These are phyloP conservation scores for Cebidichthys violaceus DNA, from an alignment of 2,113 vertebrate genomes.

Conservation along the genomic window DNA sequence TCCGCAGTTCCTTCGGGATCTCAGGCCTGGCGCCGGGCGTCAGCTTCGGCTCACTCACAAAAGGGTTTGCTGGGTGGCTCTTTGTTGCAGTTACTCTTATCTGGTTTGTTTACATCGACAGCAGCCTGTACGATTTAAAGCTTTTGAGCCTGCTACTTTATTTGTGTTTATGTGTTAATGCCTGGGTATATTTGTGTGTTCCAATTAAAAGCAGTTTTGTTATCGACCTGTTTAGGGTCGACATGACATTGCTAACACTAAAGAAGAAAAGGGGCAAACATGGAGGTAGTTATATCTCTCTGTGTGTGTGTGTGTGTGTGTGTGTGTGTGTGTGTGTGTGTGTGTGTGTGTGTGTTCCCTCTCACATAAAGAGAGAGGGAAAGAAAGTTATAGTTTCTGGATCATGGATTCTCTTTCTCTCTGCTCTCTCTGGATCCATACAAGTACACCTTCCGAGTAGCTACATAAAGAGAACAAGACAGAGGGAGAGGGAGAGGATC, in stretches of 20 bases:
- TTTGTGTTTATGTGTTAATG: conserved; percentile 15
- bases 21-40: no score
- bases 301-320: not conserved
- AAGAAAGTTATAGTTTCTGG: conserved; percentile 4
- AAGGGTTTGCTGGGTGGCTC: not conserved
- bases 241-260: conserved; percentile 29
- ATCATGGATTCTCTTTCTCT: conserved; percentile 22
- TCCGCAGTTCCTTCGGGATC: no score
- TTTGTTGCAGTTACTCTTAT: conserved; percentile 6
- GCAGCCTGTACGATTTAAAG: conserved; percentile 15
- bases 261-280: conserved; percentile 6
- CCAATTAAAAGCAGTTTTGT: conserved; percentile 39
- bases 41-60: no score
- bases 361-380: not conserved
- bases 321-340: no score
- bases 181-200: conserved; percentile 12
- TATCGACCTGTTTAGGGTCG: conserved; percentile 28
- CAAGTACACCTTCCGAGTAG: conserved; percentile 36
- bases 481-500: not conserved
- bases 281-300: not conserved
- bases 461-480: conserved; percentile 11
- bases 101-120: conserved; percentile 16
- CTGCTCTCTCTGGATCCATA: conserved; percentile 48
- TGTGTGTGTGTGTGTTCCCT: no score
- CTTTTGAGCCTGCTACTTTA: conserved; percentile 11